These are phyloP conservation scores for Streptopelia turtur DNA, from an alignment of 2,797 vertebrate genomes.

Conservation along the genomic window DNA sequence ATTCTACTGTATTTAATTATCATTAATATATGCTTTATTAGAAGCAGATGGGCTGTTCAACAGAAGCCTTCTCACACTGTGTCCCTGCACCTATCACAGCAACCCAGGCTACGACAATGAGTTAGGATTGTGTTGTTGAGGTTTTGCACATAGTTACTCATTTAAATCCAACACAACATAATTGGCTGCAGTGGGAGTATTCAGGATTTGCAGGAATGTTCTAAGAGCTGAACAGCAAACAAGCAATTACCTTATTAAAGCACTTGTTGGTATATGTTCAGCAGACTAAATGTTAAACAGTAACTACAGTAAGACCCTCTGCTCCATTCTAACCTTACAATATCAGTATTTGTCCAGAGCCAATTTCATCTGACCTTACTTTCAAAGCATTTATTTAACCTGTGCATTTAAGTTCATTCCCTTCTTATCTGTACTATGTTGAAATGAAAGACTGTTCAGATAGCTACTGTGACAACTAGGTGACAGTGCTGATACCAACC, in stretches of 20 bases:
- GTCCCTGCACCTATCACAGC: background rate
- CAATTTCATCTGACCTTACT: background rate
- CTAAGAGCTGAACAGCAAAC: background rate
- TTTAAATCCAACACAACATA: background rate
- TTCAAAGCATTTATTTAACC: background rate
- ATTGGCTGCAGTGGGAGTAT: background rate
- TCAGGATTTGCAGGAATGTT: background rate
- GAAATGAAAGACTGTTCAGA: background rate
- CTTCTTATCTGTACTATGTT: background rate
- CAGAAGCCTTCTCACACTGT: background rate
- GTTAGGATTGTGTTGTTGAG: background rate
- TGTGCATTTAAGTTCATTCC: background rate
- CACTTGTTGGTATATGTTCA: background rate
- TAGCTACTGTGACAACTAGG: background rate
- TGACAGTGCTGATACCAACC: background rate
- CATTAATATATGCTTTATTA: conserved; percentile 27
- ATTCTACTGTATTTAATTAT: conserved; percentile 43
- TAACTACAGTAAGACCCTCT: background rate
- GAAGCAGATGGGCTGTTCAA: background rate
- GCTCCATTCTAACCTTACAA: background rate
- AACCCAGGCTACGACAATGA: background rate
- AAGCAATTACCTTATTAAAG: background rate
- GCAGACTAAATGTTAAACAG: background rate
- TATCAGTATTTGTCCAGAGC: background rate
- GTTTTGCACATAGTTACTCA: background rate